Evolutionary conservation across 2,888 invertebrate genomes (phyloP).

Genomic region (Agriopis leucophaearia): DNA sequence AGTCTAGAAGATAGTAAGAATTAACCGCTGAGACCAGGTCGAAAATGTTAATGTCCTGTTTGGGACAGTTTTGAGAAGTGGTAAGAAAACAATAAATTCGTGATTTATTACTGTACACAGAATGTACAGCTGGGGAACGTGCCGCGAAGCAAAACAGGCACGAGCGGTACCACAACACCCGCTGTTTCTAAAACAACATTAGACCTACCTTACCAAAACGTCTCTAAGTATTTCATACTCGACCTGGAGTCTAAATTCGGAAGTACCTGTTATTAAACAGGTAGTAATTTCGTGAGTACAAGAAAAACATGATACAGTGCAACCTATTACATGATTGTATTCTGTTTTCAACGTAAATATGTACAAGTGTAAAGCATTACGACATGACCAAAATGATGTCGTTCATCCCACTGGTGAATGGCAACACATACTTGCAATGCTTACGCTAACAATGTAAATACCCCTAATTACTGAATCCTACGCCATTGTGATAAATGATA

Average conservation of each 20-base stretch:
- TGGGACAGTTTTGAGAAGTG: background rate
- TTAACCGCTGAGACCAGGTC: background rate
- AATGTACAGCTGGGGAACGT: constrained; percentile 59
- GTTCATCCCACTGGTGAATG: constrained; percentile 47
- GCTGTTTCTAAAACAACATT: constrained; percentile 80
- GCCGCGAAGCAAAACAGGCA: constrained; percentile 77
- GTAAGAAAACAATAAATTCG: constrained; percentile 48
- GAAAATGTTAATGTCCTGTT: background rate
- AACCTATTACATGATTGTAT: background rate
- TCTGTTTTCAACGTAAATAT: background rate
- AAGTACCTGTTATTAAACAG: constrained; percentile 35
- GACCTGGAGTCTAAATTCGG: constrained; percentile 37
- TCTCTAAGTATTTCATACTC: constrained; percentile 55
- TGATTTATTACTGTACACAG: constrained; percentile 59
- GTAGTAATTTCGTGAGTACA: constrained; percentile 11
- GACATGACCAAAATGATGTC: constrained; percentile 23
- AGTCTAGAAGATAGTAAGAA: background rate
- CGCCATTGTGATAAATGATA: constrained; percentile 40
- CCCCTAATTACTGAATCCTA: constrained; percentile 41
- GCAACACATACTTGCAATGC: constrained; percentile 24
- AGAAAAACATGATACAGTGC: background rate
- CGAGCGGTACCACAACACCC: constrained; percentile 72
- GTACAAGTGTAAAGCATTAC: background rate
- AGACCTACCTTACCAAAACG: constrained; percentile 61
- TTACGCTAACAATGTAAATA: constrained; percentile 38